These are phyloP conservation scores for Microcebus jonahi DNA, from an alignment of 2,113 vertebrate species.

Conservation along the genomic window DNA sequence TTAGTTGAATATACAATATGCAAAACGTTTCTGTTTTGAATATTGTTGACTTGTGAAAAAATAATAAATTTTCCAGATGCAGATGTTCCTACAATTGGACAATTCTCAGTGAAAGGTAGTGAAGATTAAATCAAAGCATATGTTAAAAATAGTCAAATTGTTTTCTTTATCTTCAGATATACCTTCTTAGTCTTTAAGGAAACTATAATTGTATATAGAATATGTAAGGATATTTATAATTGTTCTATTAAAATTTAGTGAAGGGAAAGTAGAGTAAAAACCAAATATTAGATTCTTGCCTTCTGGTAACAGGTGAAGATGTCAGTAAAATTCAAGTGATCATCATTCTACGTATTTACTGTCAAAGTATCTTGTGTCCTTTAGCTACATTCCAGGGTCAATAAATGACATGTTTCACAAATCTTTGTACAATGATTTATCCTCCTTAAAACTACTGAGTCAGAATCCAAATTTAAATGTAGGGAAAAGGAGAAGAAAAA, in stretches of 20 bases:
- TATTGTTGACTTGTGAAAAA: constrained; percentile 68
- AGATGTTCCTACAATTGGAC: constrained; percentile 80
- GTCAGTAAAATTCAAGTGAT: background rate
- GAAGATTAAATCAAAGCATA: constrained; percentile 54
- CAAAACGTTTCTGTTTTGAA: constrained; percentile 76
- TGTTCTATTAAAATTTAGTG: background rate
- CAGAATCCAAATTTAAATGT: background rate
- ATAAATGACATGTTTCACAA: background rate
- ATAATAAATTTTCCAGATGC: constrained; percentile 74
- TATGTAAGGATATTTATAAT: background rate
- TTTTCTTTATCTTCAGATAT: constrained; percentile 25
- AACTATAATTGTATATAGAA: background rate
- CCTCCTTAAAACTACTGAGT: background rate
- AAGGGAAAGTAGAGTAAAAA: background rate
- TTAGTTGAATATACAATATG: constrained; percentile 76
- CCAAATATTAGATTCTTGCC: background rate
- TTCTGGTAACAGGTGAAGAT: background rate
- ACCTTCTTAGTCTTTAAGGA: background rate
- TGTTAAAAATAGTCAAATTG: constrained; percentile 42
- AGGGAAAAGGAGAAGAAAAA: background rate
- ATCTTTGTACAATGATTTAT: background rate
- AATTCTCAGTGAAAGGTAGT: background rate
- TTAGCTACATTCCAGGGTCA: background rate
- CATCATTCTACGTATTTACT: background rate
- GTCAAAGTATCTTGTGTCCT: background rate